Evolutionary conservation across 1,140 invertebrate species (phyloP).

Genomic region (Solen grandis): DNA sequence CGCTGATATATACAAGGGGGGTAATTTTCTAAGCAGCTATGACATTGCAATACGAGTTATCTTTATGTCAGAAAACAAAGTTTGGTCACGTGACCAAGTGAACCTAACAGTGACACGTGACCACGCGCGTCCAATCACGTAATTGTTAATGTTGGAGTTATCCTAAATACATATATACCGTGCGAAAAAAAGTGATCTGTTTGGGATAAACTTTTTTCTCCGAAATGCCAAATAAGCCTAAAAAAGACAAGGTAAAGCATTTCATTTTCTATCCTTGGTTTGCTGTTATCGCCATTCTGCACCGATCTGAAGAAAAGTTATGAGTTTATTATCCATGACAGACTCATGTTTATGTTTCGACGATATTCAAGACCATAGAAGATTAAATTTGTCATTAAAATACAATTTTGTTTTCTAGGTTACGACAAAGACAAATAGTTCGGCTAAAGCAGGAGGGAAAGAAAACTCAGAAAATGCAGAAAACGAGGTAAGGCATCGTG

Average conservation of each 20-base stretch:
- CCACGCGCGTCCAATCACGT: conserved; percentile 67
- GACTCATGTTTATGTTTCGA: conserved; percentile 10
- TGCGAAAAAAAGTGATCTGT: conserved; percentile 64
- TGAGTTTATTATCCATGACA: background rate
- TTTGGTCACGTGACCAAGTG: conserved; percentile 63
- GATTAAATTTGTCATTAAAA: background rate
- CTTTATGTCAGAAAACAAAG: no score
- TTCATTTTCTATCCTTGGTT: conserved; percentile 25
- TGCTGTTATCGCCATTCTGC: background rate
- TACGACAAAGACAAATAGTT: conserved; percentile 81
- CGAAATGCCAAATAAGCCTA: conserved; percentile 81
- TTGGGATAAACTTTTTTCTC: conserved; percentile 64
- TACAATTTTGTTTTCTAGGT: conserved; percentile 80
- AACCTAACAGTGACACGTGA: conserved; percentile 69
- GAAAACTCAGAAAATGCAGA: conserved; percentile 81
- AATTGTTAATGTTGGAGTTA: conserved; percentile 75
- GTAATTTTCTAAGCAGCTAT: no score
- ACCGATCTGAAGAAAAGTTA: background rate
- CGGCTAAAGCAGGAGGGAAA: conserved; percentile 81
- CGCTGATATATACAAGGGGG: no score
- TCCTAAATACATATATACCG: conserved; percentile 63
- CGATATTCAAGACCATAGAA: background rate
- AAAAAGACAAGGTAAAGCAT: conserved; percentile 81
- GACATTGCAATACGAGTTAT: no score
- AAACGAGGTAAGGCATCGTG: conserved; percentile 78